phyloP scores from a whole-genome alignment of 2,797 vertebrate species.

The Nyctalus aviator region DNA sequence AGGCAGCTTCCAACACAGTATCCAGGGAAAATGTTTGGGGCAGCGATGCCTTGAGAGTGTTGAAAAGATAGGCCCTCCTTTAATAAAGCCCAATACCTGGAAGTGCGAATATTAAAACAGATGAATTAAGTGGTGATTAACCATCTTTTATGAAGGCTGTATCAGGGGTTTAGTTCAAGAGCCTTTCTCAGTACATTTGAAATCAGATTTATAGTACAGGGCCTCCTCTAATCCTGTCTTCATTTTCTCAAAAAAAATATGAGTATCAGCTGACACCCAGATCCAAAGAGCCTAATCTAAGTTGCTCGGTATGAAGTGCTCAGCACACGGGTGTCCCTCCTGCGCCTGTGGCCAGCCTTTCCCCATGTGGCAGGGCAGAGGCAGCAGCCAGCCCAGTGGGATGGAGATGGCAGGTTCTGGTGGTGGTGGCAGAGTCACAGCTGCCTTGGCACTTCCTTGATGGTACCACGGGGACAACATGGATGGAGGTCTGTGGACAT shows the following conservation, averaged over 20 bases:
- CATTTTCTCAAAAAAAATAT: background rate
- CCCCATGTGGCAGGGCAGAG: background rate
- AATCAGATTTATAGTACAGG: background rate
- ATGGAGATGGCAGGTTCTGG: background rate
- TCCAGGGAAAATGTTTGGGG: background rate
- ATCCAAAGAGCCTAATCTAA: background rate
- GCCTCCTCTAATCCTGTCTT: background rate
- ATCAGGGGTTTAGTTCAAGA: constrained; percentile 26
- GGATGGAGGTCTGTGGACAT: background rate
- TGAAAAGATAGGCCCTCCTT: background rate
- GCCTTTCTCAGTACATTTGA: background rate
- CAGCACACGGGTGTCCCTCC: background rate
- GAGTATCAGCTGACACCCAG: background rate
- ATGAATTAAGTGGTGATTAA: background rate
- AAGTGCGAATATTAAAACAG: constrained; percentile 4
- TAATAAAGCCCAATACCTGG: background rate
- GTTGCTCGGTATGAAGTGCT: background rate
- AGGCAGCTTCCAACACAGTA: background rate
- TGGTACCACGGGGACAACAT: rapidly evolving
- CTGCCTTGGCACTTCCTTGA: background rate
- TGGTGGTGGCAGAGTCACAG: background rate
- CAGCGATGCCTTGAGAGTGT: background rate
- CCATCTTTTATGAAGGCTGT: background rate
- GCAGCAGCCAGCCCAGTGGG: background rate
- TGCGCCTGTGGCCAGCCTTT: background rate